phyloP scores from a whole-genome alignment of 1,140 invertebrate species.

The Neuroterus valhalla region DNA sequence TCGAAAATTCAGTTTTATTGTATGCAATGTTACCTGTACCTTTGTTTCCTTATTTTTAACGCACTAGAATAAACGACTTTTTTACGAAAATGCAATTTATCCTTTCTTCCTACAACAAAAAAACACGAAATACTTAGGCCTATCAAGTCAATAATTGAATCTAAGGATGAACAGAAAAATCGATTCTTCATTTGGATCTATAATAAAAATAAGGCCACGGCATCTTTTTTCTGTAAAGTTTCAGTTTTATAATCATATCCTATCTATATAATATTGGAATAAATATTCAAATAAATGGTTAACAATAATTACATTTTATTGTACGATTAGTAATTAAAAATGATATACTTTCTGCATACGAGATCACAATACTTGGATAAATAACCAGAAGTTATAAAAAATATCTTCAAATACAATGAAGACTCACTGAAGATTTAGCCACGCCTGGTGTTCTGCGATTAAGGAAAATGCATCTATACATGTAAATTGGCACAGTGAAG shows the following conservation, averaged over 20 bases:
- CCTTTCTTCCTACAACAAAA: too few species aligned
- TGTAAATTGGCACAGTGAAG: not conserved
- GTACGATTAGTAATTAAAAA: not conserved
- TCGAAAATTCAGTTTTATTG: not conserved
- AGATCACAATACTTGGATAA: constrained; percentile 4
- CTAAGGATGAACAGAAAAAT: too few species aligned
- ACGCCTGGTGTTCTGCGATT: not conserved
- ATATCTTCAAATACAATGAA: not conserved
- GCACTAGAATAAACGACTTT: not conserved
- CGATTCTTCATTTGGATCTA: too few species aligned
- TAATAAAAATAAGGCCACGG: too few species aligned
- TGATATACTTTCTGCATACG: not conserved
- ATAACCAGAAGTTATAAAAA: not conserved
- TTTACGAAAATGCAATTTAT: too few species aligned
- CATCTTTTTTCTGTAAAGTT: not conserved
- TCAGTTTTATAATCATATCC: not conserved
- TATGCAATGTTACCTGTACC: not conserved
- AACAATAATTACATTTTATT: constrained; percentile 3
- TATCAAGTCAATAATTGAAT: too few species aligned
- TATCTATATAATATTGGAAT: not conserved
- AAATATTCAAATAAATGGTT: not conserved
- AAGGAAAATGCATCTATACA: not conserved
- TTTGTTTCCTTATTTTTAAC: not conserved
- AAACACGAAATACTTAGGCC: too few species aligned
- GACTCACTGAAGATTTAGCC: not conserved